Evolutionary conservation across 2,797 vertebrate genomes (phyloP).

Genomic region (Avahi laniger): DNA sequence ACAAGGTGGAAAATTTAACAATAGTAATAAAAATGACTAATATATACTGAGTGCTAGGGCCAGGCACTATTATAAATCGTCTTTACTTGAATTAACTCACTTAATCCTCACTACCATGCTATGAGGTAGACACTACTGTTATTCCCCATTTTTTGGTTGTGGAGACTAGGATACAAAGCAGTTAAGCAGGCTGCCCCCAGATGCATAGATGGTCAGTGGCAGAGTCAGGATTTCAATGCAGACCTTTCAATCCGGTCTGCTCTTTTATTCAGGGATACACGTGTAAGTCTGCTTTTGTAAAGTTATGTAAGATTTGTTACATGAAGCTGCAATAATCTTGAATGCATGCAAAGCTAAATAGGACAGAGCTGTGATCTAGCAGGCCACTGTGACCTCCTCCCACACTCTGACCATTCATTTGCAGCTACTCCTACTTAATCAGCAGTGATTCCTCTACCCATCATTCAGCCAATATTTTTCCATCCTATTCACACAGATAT

Average conservation of each 20-base stretch:
- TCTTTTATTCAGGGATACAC: background rate
- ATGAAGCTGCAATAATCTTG: background rate
- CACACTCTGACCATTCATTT: background rate
- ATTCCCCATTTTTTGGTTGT: background rate
- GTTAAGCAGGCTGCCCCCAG: background rate
- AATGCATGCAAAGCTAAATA: background rate
- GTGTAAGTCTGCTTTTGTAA: background rate
- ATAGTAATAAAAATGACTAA: background rate
- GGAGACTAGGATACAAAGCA: background rate
- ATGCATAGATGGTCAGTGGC: background rate
- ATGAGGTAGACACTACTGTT: conserved; percentile 20
- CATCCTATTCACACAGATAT: background rate
- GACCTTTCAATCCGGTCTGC: background rate
- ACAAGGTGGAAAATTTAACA: background rate
- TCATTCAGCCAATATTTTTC: background rate
- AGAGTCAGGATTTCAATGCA: conserved; percentile 1
- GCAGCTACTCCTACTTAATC: background rate
- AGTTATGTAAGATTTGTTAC: background rate
- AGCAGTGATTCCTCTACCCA: background rate
- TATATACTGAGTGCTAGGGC: background rate
- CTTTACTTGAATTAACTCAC: conserved; percentile 39
- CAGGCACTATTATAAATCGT: background rate
- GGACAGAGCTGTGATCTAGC: background rate
- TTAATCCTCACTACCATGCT: background rate
- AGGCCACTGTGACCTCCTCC: background rate